Base-by-base conservation (phyloP, 2,797 vertebrate species). In the Cryptoprocta ferox region DNA sequence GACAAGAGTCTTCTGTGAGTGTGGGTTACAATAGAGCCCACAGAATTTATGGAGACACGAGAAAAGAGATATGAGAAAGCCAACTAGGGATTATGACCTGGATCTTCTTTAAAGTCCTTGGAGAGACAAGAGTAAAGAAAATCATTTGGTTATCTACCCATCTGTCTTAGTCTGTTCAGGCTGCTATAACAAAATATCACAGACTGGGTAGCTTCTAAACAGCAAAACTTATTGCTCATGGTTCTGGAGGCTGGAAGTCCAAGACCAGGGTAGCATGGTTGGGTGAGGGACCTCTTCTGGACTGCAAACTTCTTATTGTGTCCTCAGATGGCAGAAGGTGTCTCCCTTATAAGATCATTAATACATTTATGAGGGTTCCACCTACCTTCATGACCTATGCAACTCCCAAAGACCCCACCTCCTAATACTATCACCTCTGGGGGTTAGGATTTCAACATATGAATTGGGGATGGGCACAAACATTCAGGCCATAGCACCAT, bases 61-160 rank as follows among this genome's bases (percentile, higher is more conserved):
- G 48, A 35, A 32, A 73, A 53, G 21, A 18, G 13, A 63, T 12
- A 1, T 24, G 26, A 59, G 28, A 89, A 53, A 53, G 26, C 35
- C 30, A 68, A 42, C 35, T 61, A 61, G 71, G n/a, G 42, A 14
- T 32, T 71, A 5, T 35, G 59, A 83, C 59, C 26, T 75, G n/a
- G 12, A 68, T 76, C 50, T 92, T 76, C 82, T 66, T 65, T 66
- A 63, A 86, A 15, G 56, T 32, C 56, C 32, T 59, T 48, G 37
- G n/a, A 88, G 89, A 87, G 32, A 66, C n/a, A 59, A 32, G 66
- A 65, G 66, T 59, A 81, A 82, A 81, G 45, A 66, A 92, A 95
- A 80, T 45, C 75, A 28, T 48, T 48, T 37, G 11, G 66, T 66
- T 59, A 15, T 63, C 61, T 50, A 53, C 24, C 37, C 37, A n/a